Base-by-base conservation (phyloP, 2,797 vertebrate species). In the Esox lucius region DNA sequence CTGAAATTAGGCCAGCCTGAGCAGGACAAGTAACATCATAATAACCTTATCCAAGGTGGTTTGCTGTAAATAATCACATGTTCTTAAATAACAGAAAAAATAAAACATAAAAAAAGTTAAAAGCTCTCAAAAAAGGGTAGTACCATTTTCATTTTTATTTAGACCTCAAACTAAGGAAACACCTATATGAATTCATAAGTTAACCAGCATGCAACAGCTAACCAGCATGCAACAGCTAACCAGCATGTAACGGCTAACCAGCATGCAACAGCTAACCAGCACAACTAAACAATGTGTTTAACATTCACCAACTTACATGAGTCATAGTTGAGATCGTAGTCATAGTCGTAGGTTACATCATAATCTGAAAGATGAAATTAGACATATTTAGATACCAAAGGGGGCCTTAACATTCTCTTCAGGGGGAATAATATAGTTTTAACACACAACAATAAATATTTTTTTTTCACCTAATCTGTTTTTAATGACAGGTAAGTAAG, bases 311-410 rank as follows among this genome's bases (percentile, higher is more conserved):
- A 13, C 94, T 92, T 85, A 95, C 93, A 93, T 15, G 86, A 56
- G 0, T 90, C 87, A 49, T 89, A 92, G 87, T 73, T 87, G 77
- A 90, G 87, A 53, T 93, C 87, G 13, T 92, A 93, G 84, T 93
- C 91, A 0, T 93, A 92, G 73, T 93, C 92, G 42, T 91, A 91
- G 6, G 91, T 90, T 56, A 88, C 82, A 15, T 93, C 93, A 46
- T 89, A 93, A 68, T 93, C 94, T 95, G 80, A 4, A 48, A 86
- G 85, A 84, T 7, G 5, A 7, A 75, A 75, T 48, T 1, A 33
- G 75, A n/a, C 16, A 15, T 33, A 4, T 19, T 59, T 39, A 7
- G 72, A 24, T 71, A 73, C 26, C 0, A 49, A 42, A 39, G 24
- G 13, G 24, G 24, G 68, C 42, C 7, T 49, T 70, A 19, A 42